These are phyloP conservation scores for Mya arenaria DNA, from an alignment of 1,140 invertebrate genomes.

Conservation along the genomic window DNA sequence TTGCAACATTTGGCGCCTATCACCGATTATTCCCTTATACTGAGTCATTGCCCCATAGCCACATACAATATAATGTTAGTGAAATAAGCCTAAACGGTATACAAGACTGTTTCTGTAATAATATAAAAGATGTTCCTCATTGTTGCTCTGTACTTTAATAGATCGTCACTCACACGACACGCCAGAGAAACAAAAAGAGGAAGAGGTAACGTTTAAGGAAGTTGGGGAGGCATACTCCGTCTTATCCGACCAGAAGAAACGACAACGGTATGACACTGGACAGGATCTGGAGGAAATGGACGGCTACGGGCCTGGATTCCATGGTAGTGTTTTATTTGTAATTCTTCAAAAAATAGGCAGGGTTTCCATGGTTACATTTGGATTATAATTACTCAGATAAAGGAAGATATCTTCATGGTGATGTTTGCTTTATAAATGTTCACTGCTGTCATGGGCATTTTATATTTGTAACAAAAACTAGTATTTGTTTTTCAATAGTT, in stretches of 20 bases:
- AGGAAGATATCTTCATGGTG: not conserved
- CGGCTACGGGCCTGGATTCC: slow-evolving; percentile 61
- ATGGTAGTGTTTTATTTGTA: slow-evolving; percentile 50
- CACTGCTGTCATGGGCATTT: not conserved
- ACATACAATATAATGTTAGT: too few species aligned
- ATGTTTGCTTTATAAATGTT: not conserved
- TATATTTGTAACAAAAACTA: not conserved
- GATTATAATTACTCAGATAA: not conserved
- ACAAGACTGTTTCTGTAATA: too few species aligned
- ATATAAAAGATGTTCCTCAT: too few species aligned
- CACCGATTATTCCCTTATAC: too few species aligned
- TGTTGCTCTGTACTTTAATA: slow-evolving; percentile 72
- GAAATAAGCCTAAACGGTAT: too few species aligned
- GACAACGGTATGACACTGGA: slow-evolving; percentile 78
- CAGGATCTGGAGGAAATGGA: slow-evolving; percentile 79
- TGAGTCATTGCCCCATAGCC: too few species aligned
- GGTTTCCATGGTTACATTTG: not conserved
- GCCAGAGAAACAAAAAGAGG: slow-evolving; percentile 91
- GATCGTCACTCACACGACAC: slow-evolving; percentile 95
- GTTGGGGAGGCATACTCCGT: slow-evolving; percentile 80
- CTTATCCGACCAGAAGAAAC: slow-evolving; percentile 79
- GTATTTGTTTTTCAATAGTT: not conserved
- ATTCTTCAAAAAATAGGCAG: too few species aligned
- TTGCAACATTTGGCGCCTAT: too few species aligned
- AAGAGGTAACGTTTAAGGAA: slow-evolving; percentile 87